A percentile compares a stretch with the other conserved stretches of the same genome.
phyloP scores from a whole-genome alignment of 2,113 vertebrate species.

The Lepisosteus oculatus region DNA sequence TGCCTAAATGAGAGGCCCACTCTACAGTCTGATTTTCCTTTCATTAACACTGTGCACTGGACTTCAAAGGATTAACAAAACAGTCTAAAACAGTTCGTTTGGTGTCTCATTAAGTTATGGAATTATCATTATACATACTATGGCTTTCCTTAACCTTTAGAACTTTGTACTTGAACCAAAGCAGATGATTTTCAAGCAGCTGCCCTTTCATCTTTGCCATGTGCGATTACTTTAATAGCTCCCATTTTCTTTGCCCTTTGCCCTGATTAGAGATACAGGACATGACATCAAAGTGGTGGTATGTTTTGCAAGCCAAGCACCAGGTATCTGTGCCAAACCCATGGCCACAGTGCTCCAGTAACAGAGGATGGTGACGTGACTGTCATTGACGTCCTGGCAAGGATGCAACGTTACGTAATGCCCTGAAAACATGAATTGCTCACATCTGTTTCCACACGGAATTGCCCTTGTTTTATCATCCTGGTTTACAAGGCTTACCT shows the following conservation, averaged over 20 bases:
- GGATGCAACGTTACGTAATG: constrained; percentile 38
- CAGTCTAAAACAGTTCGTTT: no score
- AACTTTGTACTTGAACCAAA: not conserved
- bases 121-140: no score
- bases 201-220: not conserved
- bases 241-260: constrained; percentile 23
- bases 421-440: constrained; percentile 29
- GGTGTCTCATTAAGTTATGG: no score
- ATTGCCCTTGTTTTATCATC: constrained; percentile 26
- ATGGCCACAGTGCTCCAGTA: not conserved
- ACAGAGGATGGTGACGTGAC: constrained; percentile 4
- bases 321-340: constrained; percentile 11
- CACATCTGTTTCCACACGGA: constrained; percentile 46
- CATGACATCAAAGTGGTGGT: constrained; percentile 13
- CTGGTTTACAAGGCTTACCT: constrained; percentile 36
- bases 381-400: constrained; percentile 6
- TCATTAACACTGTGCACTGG: no score
- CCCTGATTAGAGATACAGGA: constrained; percentile 24
- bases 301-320: not conserved
- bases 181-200: not conserved
- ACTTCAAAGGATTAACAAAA: no score
- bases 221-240: not conserved
- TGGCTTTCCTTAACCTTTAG: not conserved
- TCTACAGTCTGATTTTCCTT: no score
- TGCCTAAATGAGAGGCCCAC: no score